These are phyloP conservation scores for Motacilla alba DNA, from an alignment of 2,113 vertebrate species.

Conservation along the genomic window DNA sequence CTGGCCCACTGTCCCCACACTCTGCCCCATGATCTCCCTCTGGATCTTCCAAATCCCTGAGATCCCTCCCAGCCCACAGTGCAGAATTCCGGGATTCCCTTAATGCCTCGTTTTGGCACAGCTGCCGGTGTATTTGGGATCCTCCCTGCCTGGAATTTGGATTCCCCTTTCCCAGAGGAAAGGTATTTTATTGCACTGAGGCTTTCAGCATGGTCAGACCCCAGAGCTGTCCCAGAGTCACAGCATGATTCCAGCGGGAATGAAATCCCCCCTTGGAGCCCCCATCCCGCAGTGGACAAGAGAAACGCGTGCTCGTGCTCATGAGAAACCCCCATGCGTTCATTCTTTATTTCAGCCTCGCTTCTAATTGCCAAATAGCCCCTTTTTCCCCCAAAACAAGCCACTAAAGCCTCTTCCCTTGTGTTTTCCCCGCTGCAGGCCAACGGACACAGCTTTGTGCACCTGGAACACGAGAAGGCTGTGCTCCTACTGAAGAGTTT, in stretches of 20 bases:
- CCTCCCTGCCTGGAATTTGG: neutral
- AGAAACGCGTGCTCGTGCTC: fast-evolving
- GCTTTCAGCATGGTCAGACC: neutral
- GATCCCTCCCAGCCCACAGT: neutral
- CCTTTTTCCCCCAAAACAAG: neutral
- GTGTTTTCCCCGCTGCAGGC: slow-evolving; percentile 86
- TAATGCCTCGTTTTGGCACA: fast-evolving
- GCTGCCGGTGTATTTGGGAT: fast-evolving
- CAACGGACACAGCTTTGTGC: slow-evolving; percentile 99
- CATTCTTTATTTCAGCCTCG: neutral
- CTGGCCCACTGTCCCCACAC: neutral
- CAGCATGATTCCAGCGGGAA: neutral
- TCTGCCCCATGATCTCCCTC: neutral
- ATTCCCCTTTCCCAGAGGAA: neutral
- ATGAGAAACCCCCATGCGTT: fast-evolving
- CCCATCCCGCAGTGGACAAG: fast-evolving
- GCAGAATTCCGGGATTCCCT: fast-evolving
- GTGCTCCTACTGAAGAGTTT: slow-evolving; percentile 99
- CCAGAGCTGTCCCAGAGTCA: fast-evolving
- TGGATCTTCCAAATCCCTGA: neutral
- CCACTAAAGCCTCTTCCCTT: neutral
- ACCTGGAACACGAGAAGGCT: slow-evolving; percentile 98
- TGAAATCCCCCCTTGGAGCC: neutral
- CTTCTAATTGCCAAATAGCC: neutral
- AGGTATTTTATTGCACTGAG: fast-evolving